These are phyloP conservation scores for Pandemis heparana DNA, from an alignment of 2,888 invertebrate species.

Conservation along the genomic window DNA sequence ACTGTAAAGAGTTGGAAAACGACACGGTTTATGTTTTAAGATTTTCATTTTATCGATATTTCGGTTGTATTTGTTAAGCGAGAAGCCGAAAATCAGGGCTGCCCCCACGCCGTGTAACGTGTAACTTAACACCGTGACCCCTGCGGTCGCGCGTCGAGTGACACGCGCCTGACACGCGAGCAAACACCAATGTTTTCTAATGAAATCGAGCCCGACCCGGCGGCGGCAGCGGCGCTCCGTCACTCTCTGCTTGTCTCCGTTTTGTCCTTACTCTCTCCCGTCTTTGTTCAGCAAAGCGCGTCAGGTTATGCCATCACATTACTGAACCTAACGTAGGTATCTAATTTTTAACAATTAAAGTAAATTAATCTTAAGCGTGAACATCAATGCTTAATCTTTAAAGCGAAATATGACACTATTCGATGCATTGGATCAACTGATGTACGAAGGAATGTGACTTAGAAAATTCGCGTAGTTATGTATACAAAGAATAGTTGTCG, in stretches of 20 bases:
- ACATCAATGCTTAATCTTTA: neutral
- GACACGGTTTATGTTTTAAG: neutral
- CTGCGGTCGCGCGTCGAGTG: conserved; percentile 51
- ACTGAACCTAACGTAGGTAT: neutral
- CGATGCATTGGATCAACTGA: neutral
- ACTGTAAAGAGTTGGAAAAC: conserved; percentile 1
- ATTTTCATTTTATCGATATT: conserved; percentile 13
- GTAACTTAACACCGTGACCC: conserved; percentile 45
- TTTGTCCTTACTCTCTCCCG: conserved; percentile 4
- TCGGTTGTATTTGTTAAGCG: conserved; percentile 29
- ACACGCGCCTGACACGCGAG: conserved; percentile 65
- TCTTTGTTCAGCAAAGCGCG: conserved; percentile 26
- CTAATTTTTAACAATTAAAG: neutral
- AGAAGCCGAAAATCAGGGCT: conserved; percentile 43
- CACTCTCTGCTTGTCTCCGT: conserved; percentile 38
- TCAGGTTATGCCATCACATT: conserved; percentile 5
- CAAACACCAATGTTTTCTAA: conserved; percentile 67
- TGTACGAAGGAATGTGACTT: neutral
- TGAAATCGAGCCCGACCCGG: conserved; percentile 58
- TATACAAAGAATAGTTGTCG: conserved; percentile 18
- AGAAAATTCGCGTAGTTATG: neutral
- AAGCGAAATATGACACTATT: too few relatives aligned
- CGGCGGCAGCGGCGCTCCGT: conserved; percentile 24
- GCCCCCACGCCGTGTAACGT: conserved; percentile 45
- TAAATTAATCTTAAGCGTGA: neutral